These are phyloP conservation scores for Scrobipalpa costella DNA, from an alignment of 2,888 invertebrate genomes.

Conservation along the genomic window DNA sequence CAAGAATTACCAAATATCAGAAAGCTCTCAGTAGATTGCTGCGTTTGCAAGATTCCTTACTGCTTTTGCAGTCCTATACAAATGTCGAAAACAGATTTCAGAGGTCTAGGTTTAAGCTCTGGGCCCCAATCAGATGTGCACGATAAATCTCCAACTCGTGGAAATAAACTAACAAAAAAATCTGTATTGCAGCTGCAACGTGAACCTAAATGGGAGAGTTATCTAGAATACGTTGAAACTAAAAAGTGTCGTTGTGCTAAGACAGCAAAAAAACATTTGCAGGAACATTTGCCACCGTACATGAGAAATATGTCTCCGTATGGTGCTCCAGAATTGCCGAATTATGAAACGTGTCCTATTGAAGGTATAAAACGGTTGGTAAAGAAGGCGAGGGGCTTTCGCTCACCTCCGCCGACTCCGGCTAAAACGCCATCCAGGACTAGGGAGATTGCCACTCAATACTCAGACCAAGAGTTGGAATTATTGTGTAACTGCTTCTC, in stretches of 20 bases:
- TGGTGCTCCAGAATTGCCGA: constrained; percentile 51
- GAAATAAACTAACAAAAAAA: neutral
- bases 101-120: neutral
- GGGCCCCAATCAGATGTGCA: neutral
- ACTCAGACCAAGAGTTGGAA: constrained; percentile 56
- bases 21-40: constrained; percentile 49
- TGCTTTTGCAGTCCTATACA: constrained; percentile 52
- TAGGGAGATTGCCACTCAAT: constrained; percentile 54
- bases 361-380: constrained; percentile 52
- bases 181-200: constrained; percentile 52
- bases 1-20: constrained; percentile 56
- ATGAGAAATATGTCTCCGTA: constrained; percentile 61
- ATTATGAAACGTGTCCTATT: constrained; percentile 59
- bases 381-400: constrained; percentile 45
- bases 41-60: constrained; percentile 53
- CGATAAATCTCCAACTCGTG: neutral
- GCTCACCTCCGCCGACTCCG: constrained; percentile 34
- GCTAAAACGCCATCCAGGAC: constrained; percentile 43
- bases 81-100: constrained; percentile 34
- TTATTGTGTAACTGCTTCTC: constrained; percentile 60
- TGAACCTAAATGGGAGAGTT: constrained; percentile 66
- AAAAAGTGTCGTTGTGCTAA: constrained; percentile 56
- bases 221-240: constrained; percentile 52
- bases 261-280: constrained; percentile 58
- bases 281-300: constrained; percentile 63